phyloP scores from a whole-genome alignment of 37 sponge, comb jelly and placozoan species.

The Tethya wilhelma region DNA sequence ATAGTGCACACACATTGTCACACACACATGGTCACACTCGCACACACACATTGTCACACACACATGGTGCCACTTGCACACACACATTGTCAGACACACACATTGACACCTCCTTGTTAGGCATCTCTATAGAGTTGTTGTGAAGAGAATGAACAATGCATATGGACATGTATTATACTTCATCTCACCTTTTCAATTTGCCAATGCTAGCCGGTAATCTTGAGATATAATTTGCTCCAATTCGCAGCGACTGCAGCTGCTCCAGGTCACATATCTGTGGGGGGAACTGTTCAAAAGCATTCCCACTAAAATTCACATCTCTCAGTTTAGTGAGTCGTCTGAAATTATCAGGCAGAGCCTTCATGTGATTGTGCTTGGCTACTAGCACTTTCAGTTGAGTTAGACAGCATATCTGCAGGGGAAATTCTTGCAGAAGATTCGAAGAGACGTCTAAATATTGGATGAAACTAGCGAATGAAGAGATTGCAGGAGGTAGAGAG shows the following conservation, averaged over 20 bases:
- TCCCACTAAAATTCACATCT: constrained; percentile 12
- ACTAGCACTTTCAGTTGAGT: background rate
- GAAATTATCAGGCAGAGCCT: constrained; percentile 10
- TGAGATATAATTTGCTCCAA: constrained; percentile 5
- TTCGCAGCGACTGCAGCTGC: background rate
- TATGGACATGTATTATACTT: too few relatives aligned
- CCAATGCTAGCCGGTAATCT: background rate
- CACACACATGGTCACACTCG: background rate
- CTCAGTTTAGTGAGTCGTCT: background rate
- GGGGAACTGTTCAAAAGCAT: background rate
- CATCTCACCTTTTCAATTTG: background rate
- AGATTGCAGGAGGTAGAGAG: background rate
- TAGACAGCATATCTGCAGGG: background rate
- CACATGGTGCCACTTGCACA: background rate
- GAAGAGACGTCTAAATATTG: background rate
- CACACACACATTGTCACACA: background rate
- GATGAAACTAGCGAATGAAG: background rate
- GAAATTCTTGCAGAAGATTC: background rate
- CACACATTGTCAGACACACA: too few relatives aligned
- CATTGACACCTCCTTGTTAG: too few relatives aligned
- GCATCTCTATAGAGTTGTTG: too few relatives aligned
- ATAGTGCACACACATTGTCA: background rate
- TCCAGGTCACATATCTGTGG: constrained; percentile 1
- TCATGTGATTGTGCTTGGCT: background rate
- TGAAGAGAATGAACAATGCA: too few relatives aligned